A percentile compares a stretch with the other conserved stretches of the same genome.
These are phyloP conservation scores for Babyrousa celebensis DNA, from an alignment of 2,797 vertebrate genomes.

Conservation along the genomic window DNA sequence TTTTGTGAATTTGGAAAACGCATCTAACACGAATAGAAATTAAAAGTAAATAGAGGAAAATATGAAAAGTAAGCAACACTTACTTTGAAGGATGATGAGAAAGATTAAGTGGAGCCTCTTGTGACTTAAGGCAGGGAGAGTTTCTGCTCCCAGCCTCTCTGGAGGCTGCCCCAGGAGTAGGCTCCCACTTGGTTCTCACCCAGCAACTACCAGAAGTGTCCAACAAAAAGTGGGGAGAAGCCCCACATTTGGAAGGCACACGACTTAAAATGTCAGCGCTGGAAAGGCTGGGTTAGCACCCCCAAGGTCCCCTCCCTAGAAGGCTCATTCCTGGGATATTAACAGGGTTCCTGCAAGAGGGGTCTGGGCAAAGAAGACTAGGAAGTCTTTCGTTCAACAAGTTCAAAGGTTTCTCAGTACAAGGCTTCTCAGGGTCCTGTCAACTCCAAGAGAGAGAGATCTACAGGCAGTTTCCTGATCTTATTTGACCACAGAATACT, in stretches of 20 bases:
- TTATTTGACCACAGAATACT: neutral
- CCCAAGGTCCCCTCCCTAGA: neutral
- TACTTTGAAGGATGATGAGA: neutral
- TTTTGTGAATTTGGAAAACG: slow-evolving; percentile 31
- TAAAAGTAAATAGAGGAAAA: slow-evolving; percentile 51
- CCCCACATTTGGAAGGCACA: neutral
- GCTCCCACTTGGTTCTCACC: neutral
- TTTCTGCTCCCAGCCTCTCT: neutral
- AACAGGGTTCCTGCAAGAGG: neutral
- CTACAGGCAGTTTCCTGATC: neutral
- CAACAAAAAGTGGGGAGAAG: neutral
- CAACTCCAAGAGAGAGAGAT: neutral
- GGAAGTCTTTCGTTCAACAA: neutral
- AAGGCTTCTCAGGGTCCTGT: neutral
- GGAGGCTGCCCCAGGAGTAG: neutral
- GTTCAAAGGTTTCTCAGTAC: neutral
- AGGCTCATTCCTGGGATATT: neutral
- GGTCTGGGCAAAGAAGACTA: neutral
- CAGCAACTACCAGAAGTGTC: neutral
- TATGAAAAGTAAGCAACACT: slow-evolving; percentile 22
- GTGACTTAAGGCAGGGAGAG: rapidly evolving
- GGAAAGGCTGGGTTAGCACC: neutral
- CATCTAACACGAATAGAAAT: slow-evolving; percentile 11
- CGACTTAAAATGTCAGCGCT: neutral
- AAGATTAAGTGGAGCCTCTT: neutral